Percentiles rank a stretch among this genome's conserved stretches.
phyloP scores from a whole-genome alignment of 2,113 vertebrate species.

The Corvus cornix region DNA sequence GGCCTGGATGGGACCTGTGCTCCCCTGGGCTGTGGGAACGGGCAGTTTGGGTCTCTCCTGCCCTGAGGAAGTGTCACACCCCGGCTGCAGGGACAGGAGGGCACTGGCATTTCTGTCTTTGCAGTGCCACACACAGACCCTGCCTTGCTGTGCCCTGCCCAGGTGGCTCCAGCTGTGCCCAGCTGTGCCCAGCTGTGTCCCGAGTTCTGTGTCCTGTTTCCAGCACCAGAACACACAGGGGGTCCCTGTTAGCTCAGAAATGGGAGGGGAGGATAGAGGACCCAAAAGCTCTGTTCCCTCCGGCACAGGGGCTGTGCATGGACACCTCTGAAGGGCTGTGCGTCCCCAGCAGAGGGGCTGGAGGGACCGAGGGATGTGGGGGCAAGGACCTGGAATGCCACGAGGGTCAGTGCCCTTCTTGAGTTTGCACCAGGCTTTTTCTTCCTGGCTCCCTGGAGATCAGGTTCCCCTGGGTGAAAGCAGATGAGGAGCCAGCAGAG shows the following conservation, averaged over 20 bases:
- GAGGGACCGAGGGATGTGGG: too few species aligned
- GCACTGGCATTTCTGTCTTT: not conserved
- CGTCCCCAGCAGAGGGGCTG: not conserved
- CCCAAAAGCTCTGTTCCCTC: not conserved
- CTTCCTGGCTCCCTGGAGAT: not conserved
- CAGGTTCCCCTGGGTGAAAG: not conserved
- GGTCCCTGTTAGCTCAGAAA: not conserved
- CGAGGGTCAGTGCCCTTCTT: not conserved
- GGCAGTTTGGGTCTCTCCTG: not conserved
- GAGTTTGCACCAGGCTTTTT: not conserved
- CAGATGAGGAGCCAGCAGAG: not conserved
- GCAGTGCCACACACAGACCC: not conserved
- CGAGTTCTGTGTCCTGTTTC: not conserved
- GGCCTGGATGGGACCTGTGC: not conserved
- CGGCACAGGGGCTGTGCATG: rapidly evolving
- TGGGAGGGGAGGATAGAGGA: not conserved
- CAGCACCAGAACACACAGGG: not conserved
- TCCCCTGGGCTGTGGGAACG: not conserved
- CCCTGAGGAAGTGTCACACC: not conserved
- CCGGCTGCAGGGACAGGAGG: not conserved
- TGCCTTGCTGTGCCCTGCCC: too few species aligned
- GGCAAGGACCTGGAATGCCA: rapidly evolving
- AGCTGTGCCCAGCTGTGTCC: too few species aligned
- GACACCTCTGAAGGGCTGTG: not conserved
- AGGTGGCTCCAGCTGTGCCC: not conserved